Conservation (phyloP, 2,113 vertebrate species). For the Lophotis ruficrista region DNA sequence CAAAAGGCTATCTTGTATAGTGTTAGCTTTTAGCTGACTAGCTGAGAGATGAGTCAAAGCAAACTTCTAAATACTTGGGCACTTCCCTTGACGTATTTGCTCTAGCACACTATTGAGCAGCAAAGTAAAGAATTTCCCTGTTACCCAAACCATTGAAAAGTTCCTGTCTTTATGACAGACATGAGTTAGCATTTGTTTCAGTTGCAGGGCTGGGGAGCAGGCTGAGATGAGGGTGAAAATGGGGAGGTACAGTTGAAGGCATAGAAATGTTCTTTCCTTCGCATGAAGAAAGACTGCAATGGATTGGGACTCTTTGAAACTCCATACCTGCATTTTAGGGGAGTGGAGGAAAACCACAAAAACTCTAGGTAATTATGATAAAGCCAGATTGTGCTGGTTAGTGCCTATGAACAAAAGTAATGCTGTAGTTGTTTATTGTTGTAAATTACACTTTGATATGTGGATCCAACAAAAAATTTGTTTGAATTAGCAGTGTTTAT, state of each 20-base stretch:
- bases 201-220: fast-evolving
- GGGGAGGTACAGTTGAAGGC: neutral
- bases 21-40: neutral
- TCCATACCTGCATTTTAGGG: neutral
- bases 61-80: neutral
- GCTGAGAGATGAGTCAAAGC: slow-evolving; percentile 11
- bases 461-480: neutral
- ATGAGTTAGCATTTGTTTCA: neutral
- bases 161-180: neutral
- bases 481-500: neutral
- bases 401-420: neutral
- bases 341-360: neutral
- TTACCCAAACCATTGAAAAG: neutral
- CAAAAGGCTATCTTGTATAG: neutral
- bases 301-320: neutral
- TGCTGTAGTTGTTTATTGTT: neutral
- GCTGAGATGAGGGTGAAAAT: neutral
- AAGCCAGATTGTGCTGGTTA: neutral
- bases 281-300: neutral
- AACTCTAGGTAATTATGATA: neutral
- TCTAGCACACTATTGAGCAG: neutral
- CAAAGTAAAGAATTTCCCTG: neutral
- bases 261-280: neutral
- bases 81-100: neutral
- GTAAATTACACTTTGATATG: neutral